Base-by-base conservation (phyloP, 2,797 vertebrate genomes). In the Leptoclinus maculatus region DNA sequence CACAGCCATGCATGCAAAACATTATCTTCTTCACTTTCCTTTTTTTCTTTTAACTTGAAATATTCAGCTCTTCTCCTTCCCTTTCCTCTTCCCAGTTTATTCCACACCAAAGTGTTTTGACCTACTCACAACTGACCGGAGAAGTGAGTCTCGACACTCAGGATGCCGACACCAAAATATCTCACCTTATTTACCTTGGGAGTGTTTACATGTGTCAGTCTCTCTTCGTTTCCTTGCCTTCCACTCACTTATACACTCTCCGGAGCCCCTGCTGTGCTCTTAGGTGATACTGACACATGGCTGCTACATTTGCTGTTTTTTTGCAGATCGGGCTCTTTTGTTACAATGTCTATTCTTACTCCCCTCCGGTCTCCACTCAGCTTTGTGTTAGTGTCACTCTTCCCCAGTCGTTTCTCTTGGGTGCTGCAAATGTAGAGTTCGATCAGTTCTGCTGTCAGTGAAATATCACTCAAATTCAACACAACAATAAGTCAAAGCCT, bases 361-460 rank as follows among this genome's bases (percentile, higher is more conserved):
- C 87, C 79, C 79, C 86, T 88, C 74, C 71, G 71, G 66, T 87
- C 87, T 83, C 83, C 86, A 90, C 88, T 91, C 87, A 87, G 88
- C 91, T 93, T 91, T 90, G 89, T 91, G 86, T 79, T 90, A 90
- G 92, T 93, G 92, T 92, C 92, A 92, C 76, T 92, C 89, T 86
- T 83, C 82, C 83, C 67, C 83, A 88, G 79, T 81, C 68, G 27
- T 89, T 87, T 84, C 76, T 87, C 86, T 83, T n/a, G 45, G 83
- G 82, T 63, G 75, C 81, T 2, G 64, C 69, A 67, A 83, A 85
- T 84, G 87, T 83, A 76, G 85, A 89, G 87, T 87, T 86, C 67
- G 85, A 88, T 91, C 87, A 86, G 88, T 89, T 89, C 74, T 74
- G 87, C 84, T 90, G 85, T 89, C 89, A 90, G 78, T 57, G 74